Evolutionary conservation across 2,888 invertebrate species (phyloP).

Genomic region (Teleogryllus oceanicus): DNA sequence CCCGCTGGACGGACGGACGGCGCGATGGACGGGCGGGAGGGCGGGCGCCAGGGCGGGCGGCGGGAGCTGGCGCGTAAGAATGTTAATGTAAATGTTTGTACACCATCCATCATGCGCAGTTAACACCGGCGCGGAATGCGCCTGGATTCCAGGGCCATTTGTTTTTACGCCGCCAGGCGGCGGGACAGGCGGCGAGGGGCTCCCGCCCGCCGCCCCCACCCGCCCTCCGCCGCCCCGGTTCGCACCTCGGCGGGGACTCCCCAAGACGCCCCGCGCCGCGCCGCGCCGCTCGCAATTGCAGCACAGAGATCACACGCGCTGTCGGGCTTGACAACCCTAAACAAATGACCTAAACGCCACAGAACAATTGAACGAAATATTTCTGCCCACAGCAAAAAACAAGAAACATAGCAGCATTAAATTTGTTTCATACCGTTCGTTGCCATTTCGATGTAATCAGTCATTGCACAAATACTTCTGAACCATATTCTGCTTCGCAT

Average conservation of each 20-base stretch:
- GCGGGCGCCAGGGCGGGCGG: neutral
- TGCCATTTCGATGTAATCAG: no score
- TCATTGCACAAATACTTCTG: no score
- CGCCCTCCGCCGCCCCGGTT: neutral
- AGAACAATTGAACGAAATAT: no score
- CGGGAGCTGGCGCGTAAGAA: neutral
- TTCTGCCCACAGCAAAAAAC: no score
- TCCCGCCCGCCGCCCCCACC: neutral
- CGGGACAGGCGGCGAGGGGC: neutral
- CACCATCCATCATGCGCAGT: slow-evolving; percentile 9
- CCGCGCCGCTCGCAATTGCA: no score
- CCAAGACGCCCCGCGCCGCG: neutral
- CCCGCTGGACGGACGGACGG: neutral
- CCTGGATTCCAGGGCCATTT: slow-evolving; percentile 9
- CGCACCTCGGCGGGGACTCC: neutral
- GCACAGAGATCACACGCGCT: no score
- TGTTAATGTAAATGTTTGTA: slow-evolving; percentile 18
- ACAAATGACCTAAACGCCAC: no score
- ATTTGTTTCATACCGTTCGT: no score
- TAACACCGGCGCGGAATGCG: neutral
- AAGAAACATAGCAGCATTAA: no score
- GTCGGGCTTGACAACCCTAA: no score
- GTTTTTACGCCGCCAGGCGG: neutral
- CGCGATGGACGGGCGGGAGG: neutral
- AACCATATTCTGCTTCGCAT: no score